Percentiles rank a stretch among this genome's conserved stretches.
Conservation (phyloP, 53 echinoderm and acorn worm genomes). For the Holothuria scabra region DNA sequence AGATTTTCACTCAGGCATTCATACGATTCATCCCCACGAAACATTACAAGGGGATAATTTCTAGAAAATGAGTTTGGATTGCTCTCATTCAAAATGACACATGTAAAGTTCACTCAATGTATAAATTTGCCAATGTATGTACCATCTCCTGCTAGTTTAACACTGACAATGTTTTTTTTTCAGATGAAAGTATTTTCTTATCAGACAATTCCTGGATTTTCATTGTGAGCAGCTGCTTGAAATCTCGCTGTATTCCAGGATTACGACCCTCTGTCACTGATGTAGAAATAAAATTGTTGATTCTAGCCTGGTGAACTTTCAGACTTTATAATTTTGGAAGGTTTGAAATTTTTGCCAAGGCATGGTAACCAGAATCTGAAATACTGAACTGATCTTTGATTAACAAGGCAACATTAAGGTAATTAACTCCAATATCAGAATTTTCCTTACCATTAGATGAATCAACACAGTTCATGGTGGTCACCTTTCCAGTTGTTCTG, state of each 20-base stretch:
- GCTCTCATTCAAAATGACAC: not conserved
- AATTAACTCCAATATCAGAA: not conserved
- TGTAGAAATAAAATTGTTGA: not conserved
- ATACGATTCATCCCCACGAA: too few species aligned
- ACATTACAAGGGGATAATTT: too few species aligned
- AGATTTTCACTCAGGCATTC: too few species aligned
- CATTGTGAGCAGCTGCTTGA: slow-evolving; percentile 8
- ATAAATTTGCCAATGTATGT: slow-evolving; percentile 18
- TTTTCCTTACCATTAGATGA: not conserved
- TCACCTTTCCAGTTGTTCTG: not conserved
- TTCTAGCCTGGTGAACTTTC: slow-evolving; percentile 18
- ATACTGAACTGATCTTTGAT: slow-evolving; percentile 4
- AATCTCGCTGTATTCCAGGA: slow-evolving; percentile 12
- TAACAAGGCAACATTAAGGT: slow-evolving; percentile 24
- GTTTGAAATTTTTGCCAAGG: slow-evolving; percentile 13
- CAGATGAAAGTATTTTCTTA: slow-evolving; percentile 8
- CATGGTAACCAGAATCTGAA: slow-evolving; percentile 30
- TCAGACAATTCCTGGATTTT: slow-evolving; percentile 11
- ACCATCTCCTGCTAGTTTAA: slow-evolving; percentile 23
- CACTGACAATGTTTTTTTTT: slow-evolving; percentile 12
- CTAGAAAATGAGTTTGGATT: too few species aligned
- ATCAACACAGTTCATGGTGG: not conserved
- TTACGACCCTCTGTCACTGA: not conserved
- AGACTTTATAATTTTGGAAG: slow-evolving; percentile 6
- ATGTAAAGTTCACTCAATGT: slow-evolving; percentile 2